These are phyloP conservation scores for Epistrophe grossulariae DNA, from an alignment of 2,888 invertebrate species.

Conservation along the genomic window DNA sequence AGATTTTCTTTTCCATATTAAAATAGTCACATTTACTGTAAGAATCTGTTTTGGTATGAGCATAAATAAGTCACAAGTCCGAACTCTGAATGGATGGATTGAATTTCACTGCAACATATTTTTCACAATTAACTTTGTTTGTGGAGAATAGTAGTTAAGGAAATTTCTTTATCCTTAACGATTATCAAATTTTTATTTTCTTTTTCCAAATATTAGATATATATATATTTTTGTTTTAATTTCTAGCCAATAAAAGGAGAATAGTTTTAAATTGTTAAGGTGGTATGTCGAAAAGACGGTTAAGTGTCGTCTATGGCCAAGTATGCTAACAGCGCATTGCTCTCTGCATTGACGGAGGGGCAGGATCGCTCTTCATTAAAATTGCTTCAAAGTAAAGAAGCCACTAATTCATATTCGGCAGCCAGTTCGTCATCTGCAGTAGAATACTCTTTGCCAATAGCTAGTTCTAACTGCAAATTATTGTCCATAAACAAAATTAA, in stretches of 20 bases:
- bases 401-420: constrained; percentile 66
- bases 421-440: background rate
- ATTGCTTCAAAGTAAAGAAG: constrained; percentile 76
- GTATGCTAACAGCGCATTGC: constrained; percentile 92
- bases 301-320: constrained; percentile 96
- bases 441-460: background rate
- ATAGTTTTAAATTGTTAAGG: constrained; percentile 52
- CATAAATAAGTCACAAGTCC: too few relatives aligned
- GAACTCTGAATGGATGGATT: too few relatives aligned
- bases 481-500: constrained; percentile 68
- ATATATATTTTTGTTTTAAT: background rate
- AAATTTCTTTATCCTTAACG: too few relatives aligned
- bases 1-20: too few relatives aligned
- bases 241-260: constrained; percentile 14
- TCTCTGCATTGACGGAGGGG: constrained; percentile 90
- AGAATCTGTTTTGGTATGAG: too few relatives aligned
- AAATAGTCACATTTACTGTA: too few relatives aligned
- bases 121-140: too few relatives aligned
- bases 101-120: too few relatives aligned
- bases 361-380: constrained; percentile 81
- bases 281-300: constrained; percentile 87
- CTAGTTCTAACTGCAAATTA: constrained; percentile 64
- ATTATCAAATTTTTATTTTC: too few relatives aligned
- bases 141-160: too few relatives aligned
- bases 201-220: too few relatives aligned